Percentiles rank a stretch among this genome's conserved stretches.
phyloP scores from a whole-genome alignment of 2,113 vertebrate species.

The Pygoscelis adeliae region DNA sequence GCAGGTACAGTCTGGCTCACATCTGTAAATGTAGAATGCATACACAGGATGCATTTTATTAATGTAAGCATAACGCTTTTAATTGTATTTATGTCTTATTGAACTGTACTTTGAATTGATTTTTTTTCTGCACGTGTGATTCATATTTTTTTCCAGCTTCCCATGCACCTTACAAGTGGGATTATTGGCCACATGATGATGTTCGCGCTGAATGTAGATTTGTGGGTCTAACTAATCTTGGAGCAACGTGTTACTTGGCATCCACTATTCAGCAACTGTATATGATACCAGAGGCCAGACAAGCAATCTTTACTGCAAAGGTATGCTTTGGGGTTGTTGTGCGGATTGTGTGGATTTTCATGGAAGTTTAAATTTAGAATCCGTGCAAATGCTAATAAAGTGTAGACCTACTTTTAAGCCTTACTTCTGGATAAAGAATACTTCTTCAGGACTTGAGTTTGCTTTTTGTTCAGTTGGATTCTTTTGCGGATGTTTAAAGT shows the following conservation, averaged over 20 bases:
- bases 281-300: constrained; percentile 97
- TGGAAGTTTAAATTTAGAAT: background rate
- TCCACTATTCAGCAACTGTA: constrained; percentile 98
- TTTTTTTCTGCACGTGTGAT: background rate
- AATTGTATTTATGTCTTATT: background rate
- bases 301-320: constrained; percentile 98
- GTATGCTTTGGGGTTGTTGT: constrained; percentile 48
- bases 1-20: background rate
- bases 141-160: constrained; percentile 79
- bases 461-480: background rate
- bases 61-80: background rate
- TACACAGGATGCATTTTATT: background rate
- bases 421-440: background rate
- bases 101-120: background rate
- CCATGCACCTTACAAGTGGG: constrained; percentile 98
- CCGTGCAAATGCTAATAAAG: background rate
- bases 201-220: constrained; percentile 96
- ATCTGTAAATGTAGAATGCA: background rate
- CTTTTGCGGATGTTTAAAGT: background rate
- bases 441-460: background rate
- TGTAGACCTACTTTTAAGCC: background rate
- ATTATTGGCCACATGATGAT: constrained; percentile 98
- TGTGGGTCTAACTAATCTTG: constrained; percentile 96
- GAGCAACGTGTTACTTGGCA: constrained; percentile 96
- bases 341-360: background rate